These are phyloP conservation scores for Sorex fumeus DNA, from an alignment of 2,113 vertebrate species.

Conservation along the genomic window DNA sequence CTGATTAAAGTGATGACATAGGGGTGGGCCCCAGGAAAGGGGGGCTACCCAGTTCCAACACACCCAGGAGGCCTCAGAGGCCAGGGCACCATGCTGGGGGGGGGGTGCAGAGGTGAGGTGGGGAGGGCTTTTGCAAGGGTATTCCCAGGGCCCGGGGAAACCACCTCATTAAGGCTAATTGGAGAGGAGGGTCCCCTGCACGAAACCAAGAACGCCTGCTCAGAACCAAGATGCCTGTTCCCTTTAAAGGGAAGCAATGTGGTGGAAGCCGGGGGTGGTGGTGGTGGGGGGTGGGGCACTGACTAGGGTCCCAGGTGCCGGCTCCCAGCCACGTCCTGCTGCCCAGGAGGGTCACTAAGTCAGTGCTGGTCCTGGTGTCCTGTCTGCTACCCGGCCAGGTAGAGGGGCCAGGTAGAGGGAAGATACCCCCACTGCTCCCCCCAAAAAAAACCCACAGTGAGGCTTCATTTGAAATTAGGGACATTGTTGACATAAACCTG, in stretches of 20 bases:
- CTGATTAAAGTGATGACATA: constrained; percentile 30
- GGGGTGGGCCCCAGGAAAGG: constrained; percentile 65
- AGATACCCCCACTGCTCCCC: too few relatives aligned
- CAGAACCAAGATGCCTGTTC: too few relatives aligned
- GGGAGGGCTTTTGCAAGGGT: constrained; percentile 3
- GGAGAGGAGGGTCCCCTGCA: constrained; percentile 60
- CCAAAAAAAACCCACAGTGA: neutral
- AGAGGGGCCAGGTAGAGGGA: neutral
- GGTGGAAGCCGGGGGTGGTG: too few relatives aligned
- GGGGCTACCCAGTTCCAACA: constrained; percentile 28
- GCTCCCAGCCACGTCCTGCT: too few relatives aligned
- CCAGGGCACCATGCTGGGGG: neutral
- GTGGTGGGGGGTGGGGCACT: too few relatives aligned
- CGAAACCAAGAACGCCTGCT: neutral
- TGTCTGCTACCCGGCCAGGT: too few relatives aligned
- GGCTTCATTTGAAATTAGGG: constrained; percentile 19
- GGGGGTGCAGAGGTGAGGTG: constrained; percentile 33
- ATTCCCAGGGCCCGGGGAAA: neutral
- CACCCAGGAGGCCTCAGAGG: constrained; percentile 4
- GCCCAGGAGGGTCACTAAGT: too few relatives aligned
- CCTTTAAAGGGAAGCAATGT: too few relatives aligned
- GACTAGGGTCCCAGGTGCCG: too few relatives aligned
- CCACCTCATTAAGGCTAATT: constrained; percentile 76
- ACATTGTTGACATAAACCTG: constrained; percentile 49
- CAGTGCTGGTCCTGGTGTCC: too few relatives aligned